Evolutionary conservation across 2,113 vertebrate species (phyloP), one percentile per base, ranked within the genome.

Genomic region (Chitala chitala): DNA sequence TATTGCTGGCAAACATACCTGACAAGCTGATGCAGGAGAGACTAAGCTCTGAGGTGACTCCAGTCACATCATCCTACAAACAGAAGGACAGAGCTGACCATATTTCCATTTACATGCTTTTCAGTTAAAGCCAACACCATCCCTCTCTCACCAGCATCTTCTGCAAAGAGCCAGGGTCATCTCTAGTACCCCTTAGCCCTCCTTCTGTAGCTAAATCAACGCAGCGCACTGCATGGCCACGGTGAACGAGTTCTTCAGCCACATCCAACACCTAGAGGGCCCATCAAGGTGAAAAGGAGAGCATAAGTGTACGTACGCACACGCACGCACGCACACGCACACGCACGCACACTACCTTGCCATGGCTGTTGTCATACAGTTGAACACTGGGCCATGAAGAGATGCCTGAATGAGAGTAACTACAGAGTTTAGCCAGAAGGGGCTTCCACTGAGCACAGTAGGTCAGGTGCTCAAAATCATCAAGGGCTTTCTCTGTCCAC

Each of bases 371-470:
- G 24, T 90, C 87, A 5, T 89, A 94, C n/a, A 98, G 90, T 31
- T 83, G 86, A 36, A 98, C 79, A 8, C 82, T 87, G 6, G 94
- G 95, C 93, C 91, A 89, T 1, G 92, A 86, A 3, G 86, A 84
- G 5, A 83, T 46, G 7, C 91, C 93, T 0, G 87, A 84, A 55
- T 89, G 92, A n/a, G 84, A 84, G 31, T 94, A 98, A 77, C 93
- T 96, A 82, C 86, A 91, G 59, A 98, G 88, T 76, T 90, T 95
- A 5, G 95, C 95, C 65, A 93, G 77, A 40, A 98, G 83, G 0
- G 93, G 92, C 5, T 86, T 89, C 94, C 94, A 96, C 3, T 71
- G 71, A 0, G 94, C 92, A 3, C 95, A 98, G 72, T 88, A 78
- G 0, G 92, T 90, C 29, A 98, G 87, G 2, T 46, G 80, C 0